Percentiles rank a stretch among this genome's conserved stretches.
These are phyloP conservation scores for Sinocyclocheilus anophthalmus DNA, from an alignment of 2,113 vertebrate genomes.

Conservation along the genomic window DNA sequence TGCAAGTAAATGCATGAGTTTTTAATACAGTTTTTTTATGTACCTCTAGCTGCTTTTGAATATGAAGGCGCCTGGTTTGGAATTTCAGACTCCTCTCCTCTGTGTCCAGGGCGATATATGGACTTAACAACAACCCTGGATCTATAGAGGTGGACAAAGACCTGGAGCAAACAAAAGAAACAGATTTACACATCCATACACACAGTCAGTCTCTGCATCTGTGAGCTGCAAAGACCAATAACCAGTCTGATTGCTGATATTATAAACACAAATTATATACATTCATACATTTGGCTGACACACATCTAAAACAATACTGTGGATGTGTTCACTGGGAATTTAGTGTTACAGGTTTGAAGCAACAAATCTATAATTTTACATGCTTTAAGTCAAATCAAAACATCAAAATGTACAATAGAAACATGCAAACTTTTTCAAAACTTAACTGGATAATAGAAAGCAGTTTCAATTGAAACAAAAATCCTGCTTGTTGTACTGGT, in stretches of 20 bases:
- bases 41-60: constrained; percentile 46
- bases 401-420: not conserved
- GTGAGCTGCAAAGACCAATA: not conserved
- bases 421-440: not conserved
- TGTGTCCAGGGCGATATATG: constrained; percentile 62
- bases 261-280: not conserved
- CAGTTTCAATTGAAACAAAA: not conserved
- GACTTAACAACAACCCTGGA: constrained; percentile 62
- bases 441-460: not conserved
- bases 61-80: constrained; percentile 40
- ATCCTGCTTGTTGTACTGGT: not conserved
- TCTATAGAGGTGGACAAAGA: constrained; percentile 65
- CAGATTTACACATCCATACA: constrained; percentile 2
- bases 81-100: constrained; percentile 61
- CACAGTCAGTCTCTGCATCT: constrained; percentile 11
- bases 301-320: not conserved
- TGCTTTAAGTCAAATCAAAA: not conserved
- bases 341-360: not conserved
- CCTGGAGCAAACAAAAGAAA: constrained; percentile 50
- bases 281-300: not conserved
- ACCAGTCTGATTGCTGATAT: not conserved
- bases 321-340: not conserved
- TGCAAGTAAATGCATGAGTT: not conserved
- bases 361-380: not conserved
- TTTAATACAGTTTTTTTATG: not conserved